Conservation (phyloP, 35 echinoderm and acorn worm species). For the Diadema setosum region DNA sequence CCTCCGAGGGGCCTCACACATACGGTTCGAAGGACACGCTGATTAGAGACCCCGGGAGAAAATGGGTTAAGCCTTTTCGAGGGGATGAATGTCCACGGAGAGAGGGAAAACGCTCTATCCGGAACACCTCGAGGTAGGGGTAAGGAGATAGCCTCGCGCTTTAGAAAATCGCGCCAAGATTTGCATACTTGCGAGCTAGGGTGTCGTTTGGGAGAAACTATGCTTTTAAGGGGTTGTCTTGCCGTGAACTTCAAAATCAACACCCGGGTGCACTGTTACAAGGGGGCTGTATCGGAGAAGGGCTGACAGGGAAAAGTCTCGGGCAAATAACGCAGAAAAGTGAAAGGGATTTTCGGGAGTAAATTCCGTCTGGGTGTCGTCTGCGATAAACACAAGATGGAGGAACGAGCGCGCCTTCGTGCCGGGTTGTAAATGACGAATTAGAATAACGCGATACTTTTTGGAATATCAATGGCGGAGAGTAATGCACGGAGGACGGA, state of each 20-base stretch:
- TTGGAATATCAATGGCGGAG: slow-evolving; percentile 1
- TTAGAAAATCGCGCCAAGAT: slow-evolving; percentile 5
- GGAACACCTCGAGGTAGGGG: neutral
- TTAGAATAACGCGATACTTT: neutral
- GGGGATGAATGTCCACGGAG: neutral
- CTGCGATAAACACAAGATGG: neutral
- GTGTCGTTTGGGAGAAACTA: neutral
- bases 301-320: neutral
- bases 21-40: no score
- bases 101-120: neutral
- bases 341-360: neutral
- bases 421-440: neutral
- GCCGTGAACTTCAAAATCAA: neutral
- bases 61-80: neutral
- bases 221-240: slow-evolving; percentile 14
- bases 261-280: neutral
- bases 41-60: neutral
- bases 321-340: neutral
- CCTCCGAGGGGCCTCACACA: no score
- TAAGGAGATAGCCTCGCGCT: slow-evolving; percentile 1
- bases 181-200: neutral
- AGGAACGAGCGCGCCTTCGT: neutral
- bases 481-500: neutral
- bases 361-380: neutral
- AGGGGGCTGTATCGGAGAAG: neutral